These are phyloP conservation scores for Oreochromis mossambicus DNA, from an alignment of 2,797 vertebrate genomes.

Conservation along the genomic window DNA sequence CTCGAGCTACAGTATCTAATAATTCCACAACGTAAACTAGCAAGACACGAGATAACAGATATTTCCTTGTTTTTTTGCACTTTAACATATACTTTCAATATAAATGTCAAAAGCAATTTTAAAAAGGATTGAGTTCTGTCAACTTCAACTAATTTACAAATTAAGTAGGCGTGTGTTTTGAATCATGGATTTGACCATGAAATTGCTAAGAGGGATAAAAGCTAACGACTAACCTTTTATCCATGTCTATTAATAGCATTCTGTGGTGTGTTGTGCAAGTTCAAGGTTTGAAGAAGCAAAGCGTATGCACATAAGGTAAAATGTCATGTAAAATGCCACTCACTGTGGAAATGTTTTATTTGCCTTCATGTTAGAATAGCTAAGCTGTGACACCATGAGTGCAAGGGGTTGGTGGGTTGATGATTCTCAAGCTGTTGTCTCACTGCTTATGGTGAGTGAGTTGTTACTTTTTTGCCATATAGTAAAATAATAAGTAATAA, in stretches of 20 bases:
- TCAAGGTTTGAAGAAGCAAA: background rate
- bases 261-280: background rate
- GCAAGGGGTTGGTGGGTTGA: background rate
- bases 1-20: background rate
- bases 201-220: background rate
- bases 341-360: background rate
- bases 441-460: background rate
- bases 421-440: background rate
- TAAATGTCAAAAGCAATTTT: background rate
- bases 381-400: background rate
- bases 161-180: background rate
- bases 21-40: background rate
- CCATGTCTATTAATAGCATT: background rate
- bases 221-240: background rate
- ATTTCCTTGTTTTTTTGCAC: background rate
- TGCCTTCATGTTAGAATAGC: background rate
- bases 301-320: rapidly evolving
- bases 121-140: background rate
- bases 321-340: background rate
- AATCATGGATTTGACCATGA: background rate
- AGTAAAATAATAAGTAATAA: background rate
- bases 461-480: background rate
- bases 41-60: background rate
- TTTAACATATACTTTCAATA: background rate
- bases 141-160: background rate